Conservation (phyloP, 2,888 invertebrate genomes). For the Theretra japonica region DNA sequence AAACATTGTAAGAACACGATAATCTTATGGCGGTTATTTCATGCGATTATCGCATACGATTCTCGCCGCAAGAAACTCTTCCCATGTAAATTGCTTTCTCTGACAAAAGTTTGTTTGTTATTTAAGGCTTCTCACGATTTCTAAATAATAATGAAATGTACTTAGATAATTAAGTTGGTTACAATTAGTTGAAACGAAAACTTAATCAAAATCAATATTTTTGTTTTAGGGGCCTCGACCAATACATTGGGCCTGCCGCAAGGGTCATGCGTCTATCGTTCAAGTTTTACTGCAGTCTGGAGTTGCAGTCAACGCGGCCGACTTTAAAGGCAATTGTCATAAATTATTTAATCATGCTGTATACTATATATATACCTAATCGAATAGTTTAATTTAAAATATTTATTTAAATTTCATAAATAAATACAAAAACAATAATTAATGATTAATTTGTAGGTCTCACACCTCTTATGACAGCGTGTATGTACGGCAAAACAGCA, state of each 20-base stretch:
- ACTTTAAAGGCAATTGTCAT: slow-evolving; percentile 88
- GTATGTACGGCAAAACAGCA: slow-evolving; percentile 96
- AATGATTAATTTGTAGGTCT: slow-evolving; percentile 74
- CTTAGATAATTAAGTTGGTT: no score
- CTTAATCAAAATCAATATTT: background rate
- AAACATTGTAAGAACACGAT: no score
- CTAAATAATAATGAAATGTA: no score
- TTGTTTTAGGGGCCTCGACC: slow-evolving; percentile 90
- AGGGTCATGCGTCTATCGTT: slow-evolving; percentile 95
- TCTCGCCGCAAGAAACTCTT: no score
- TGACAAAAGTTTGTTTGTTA: background rate
- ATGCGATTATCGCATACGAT: no score
- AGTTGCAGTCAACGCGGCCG: slow-evolving; percentile 94
- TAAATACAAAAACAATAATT: background rate
- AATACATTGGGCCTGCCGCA: slow-evolving; percentile 97
- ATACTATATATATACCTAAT: no score
- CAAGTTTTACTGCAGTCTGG: slow-evolving; percentile 91
- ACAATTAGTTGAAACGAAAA: no score
- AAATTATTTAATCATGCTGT: background rate
- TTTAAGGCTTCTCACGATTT: no score
- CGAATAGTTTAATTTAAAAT: no score
- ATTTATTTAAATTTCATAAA: no score
- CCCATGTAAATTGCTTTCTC: no score
- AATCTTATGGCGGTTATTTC: no score
- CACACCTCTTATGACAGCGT: slow-evolving; percentile 95